phyloP scores from a whole-genome alignment of 2,797 vertebrate genomes.

The Coluber constrictor region DNA sequence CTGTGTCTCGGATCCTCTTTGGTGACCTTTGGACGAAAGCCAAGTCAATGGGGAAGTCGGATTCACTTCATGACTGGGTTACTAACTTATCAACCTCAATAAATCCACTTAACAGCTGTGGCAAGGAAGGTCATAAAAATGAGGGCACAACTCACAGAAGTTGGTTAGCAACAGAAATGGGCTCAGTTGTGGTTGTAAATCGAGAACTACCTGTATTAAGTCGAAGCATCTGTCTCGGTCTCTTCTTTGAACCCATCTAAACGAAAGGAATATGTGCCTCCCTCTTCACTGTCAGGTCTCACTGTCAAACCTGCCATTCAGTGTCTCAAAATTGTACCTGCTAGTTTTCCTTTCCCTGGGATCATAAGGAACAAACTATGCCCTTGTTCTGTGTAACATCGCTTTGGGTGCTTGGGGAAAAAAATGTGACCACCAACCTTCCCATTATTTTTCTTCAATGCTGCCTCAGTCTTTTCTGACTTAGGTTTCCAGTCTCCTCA shows the following conservation, averaged over 20 bases:
- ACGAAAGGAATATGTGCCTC: background rate
- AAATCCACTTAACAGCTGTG: no score
- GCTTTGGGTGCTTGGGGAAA: background rate
- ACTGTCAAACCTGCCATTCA: background rate
- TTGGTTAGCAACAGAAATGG: no score
- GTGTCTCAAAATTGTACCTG: background rate
- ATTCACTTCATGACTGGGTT: no score
- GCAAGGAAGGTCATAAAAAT: no score
- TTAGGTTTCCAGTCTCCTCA: background rate
- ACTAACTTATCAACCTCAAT: no score
- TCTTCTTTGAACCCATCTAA: background rate
- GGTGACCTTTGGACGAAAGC: no score
- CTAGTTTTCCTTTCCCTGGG: background rate
- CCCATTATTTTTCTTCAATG: background rate
- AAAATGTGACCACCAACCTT: background rate
- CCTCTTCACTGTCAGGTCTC: background rate
- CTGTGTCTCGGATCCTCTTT: no score
- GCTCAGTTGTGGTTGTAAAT: no score
- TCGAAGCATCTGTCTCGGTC: no score
- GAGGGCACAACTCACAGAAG: no score
- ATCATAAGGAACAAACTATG: background rate
- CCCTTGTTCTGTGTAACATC: background rate
- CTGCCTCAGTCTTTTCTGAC: background rate
- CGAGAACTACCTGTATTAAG: no score
- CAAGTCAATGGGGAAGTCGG: no score